Evolutionary conservation across 2,888 invertebrate species (phyloP), one percentile per base, ranked within the genome.

Genomic region (Caenorhabditis wallacei): DNA sequence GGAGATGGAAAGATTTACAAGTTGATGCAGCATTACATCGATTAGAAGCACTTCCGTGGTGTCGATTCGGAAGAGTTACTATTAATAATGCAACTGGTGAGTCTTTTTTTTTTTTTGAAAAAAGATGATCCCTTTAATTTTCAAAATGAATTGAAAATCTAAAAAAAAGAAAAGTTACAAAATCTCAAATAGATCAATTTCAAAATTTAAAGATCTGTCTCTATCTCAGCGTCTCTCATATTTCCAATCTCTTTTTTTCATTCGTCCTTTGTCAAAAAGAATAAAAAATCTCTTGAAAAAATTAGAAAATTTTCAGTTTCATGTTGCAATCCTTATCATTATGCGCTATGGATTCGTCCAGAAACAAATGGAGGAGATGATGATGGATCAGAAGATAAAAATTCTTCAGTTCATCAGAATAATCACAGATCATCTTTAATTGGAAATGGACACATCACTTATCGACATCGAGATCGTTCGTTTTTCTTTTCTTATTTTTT

Each of bases 261-360:
- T 8, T 30, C 8, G 3, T 30, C 30, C 3, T 30, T 30, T 30
- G 8, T 30, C 30, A 8, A 30, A 30, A 8, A 30, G 30, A 30
- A 30, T 30, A 3, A 30, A 24, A n/a, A 48, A 11, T 43, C 18
- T 48, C 13, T 48, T 13, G 30, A 30, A 30, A 10, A 22, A 24
- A 48, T 57, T 1, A 26, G 22, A 26, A 46, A 43, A 26, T 4
- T 71, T 72, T 24, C 69, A 76, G 82, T 90, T 18, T 90, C 90
- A 22, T 91, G 91, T 68, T 91, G 91, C 79, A 91, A 91, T 64
- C 91, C 91, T 10, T 91, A 88, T 78, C 91, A 91, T 80, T 91
- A 91, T 78, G 91, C 89, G 7, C 69, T 91, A 13, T 91, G 91
- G 91, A 91, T 91, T 26, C 84, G 90, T 59, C 89, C 90, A 68